A percentile compares a stretch with the other conserved stretches of the same genome.
Evolutionary conservation across 2,888 invertebrate genomes (phyloP).

Genomic region (Pandemis cinnamomeana): DNA sequence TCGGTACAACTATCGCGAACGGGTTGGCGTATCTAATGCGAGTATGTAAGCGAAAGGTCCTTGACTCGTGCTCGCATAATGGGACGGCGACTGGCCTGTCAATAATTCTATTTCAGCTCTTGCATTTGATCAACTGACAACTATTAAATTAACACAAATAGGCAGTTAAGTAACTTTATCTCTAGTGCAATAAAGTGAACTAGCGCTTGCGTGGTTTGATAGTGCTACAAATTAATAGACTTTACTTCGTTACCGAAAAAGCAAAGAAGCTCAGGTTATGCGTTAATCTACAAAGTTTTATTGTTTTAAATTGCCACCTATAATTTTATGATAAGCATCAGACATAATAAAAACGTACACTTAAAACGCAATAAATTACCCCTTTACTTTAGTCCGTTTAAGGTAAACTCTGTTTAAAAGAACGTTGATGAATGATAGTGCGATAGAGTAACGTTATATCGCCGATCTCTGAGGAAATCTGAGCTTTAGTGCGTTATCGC

Average conservation of each 20-base stretch:
- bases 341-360: constrained; percentile 26
- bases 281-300: neutral
- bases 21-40: constrained; percentile 69
- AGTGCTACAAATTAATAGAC: neutral
- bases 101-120: constrained; percentile 29
- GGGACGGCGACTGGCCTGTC: constrained; percentile 34
- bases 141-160: constrained; percentile 9
- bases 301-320: constrained; percentile 11
- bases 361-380: constrained; percentile 51
- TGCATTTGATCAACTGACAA: constrained; percentile 21
- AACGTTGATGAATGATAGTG: constrained; percentile 58
- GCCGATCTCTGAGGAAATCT: constrained; percentile 63
- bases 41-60: constrained; percentile 67
- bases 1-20: constrained; percentile 60
- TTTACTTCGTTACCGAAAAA: neutral
- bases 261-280: neutral
- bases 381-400: constrained; percentile 53
- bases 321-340: constrained; percentile 34
- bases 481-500: constrained; percentile 62
- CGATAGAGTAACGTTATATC: constrained; percentile 55
- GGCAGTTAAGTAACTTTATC: neutral
- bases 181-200: neutral
- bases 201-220: neutral
- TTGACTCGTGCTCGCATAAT: constrained; percentile 60
- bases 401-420: constrained; percentile 57